These are phyloP conservation scores for Centroberyx gerrardi DNA, from an alignment of 2,797 vertebrate genomes.

Conservation along the genomic window DNA sequence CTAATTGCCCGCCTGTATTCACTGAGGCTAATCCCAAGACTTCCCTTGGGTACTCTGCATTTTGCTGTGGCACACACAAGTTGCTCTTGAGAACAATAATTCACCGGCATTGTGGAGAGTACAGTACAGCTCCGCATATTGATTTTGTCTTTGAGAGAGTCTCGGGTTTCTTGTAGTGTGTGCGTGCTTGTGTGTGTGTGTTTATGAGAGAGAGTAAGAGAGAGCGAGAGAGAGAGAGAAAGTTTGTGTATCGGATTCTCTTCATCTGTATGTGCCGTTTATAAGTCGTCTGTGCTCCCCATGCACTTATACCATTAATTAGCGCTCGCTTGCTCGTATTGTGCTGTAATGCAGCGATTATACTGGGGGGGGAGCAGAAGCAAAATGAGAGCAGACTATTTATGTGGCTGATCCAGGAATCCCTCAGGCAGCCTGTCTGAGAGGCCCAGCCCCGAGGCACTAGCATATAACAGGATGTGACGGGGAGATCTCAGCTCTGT, in stretches of 20 bases:
- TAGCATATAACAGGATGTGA: slow-evolving; percentile 42
- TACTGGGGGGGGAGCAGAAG: slow-evolving; percentile 22
- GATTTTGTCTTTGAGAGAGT: slow-evolving; percentile 40
- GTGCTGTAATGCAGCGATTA: slow-evolving; percentile 41
- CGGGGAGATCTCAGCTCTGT: slow-evolving; percentile 15
- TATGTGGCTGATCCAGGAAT: slow-evolving; percentile 56
- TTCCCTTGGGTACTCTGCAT: slow-evolving; percentile 51
- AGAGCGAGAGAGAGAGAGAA: background rate
- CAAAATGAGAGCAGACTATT: slow-evolving; percentile 57
- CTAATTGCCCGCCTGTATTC: slow-evolving; percentile 66
- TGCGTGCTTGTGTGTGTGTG: background rate
- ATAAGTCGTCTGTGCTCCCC: slow-evolving; percentile 24
- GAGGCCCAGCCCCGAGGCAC: slow-evolving; percentile 27
- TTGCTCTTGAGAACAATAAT: slow-evolving; percentile 50
- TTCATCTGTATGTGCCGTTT: slow-evolving; percentile 1
- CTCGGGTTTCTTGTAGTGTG: background rate
- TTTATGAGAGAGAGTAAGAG: background rate
- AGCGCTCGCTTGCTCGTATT: slow-evolving; percentile 14
- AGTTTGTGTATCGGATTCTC: slow-evolving; percentile 1
- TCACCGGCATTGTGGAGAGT: slow-evolving; percentile 48
- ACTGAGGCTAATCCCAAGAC: slow-evolving; percentile 55
- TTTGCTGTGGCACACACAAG: slow-evolving; percentile 49
- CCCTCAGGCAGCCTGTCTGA: slow-evolving; percentile 53
- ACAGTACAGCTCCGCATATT: slow-evolving; percentile 47
- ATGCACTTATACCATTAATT: slow-evolving; percentile 48